These are phyloP conservation scores for Ferrisia virgata DNA, from an alignment of 2,888 invertebrate species.

Conservation along the genomic window DNA sequence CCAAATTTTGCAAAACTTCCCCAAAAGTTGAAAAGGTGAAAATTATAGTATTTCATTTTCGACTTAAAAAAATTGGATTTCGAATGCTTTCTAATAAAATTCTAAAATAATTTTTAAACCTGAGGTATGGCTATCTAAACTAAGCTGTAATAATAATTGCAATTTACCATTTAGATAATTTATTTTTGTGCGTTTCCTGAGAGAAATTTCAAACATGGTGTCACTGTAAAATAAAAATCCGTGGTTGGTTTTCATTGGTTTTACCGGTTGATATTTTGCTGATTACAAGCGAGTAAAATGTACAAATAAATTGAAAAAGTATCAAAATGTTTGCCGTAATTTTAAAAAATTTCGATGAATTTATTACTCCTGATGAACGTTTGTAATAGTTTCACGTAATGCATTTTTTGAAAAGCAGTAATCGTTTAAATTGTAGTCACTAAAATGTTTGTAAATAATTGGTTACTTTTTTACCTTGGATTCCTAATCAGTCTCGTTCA, in stretches of 20 bases:
- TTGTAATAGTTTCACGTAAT: background rate
- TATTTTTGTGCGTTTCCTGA: background rate
- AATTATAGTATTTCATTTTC: too few species aligned
- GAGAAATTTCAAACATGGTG: background rate
- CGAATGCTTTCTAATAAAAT: too few species aligned
- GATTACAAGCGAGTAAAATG: background rate
- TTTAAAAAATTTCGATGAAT: background rate
- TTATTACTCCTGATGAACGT: background rate
- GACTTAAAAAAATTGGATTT: too few species aligned
- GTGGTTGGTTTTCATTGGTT: slow-evolving; percentile 39
- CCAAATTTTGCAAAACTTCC: too few species aligned
- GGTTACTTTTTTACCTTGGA: slow-evolving; percentile 16
- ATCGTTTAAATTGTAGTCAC: background rate
- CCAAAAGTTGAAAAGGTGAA: too few species aligned
- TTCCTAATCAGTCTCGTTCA: background rate
- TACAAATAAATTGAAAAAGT: background rate
- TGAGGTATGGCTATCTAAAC: too few species aligned
- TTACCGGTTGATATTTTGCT: slow-evolving; percentile 27
- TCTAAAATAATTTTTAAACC: too few species aligned
- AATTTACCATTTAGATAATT: background rate
- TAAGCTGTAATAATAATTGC: too few species aligned
- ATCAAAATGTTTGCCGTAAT: background rate
- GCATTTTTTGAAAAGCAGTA: background rate
- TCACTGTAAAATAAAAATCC: slow-evolving; percentile 18
- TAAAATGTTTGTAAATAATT: slow-evolving; percentile 33